Base-by-base conservation (phyloP, 2,888 invertebrate genomes). In the Cistogaster globosa region DNA sequence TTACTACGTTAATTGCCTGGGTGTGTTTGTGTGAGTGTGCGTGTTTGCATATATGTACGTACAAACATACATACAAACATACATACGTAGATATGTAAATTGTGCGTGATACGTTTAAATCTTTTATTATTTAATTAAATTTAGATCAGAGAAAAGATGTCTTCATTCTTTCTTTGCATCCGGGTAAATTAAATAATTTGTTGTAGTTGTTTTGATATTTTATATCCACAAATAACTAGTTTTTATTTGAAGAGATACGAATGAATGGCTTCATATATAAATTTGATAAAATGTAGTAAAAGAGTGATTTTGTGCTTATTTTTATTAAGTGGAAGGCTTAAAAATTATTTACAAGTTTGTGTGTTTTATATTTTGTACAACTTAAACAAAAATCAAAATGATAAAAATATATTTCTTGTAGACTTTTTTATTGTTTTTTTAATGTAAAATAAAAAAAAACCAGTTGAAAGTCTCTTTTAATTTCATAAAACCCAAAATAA, bases 41-140 rank as follows among this genome's bases (percentile, higher is more conserved):
- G 14, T 72, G 58, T 45, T 16, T 55, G 14, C 16, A 9, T 57
- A 5, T 20, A 7, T 32, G 32, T 8, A 32, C 0, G 4, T 26
- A 26, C 8, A 32, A 5, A 32, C 32, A 32, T 7, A 32, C 26
- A 26, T 26, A 26, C 8, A 32, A 5, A 32, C 32, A 32, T 7
- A 6, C 26, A 26, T 26, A 26, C 8, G 6, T 32, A 32, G 5
- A 32, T 7, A 6, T 32, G 6, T 20, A 58, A 65, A 36, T 38
- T 65, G 57, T 68, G 60, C 18, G 68, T 58, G 26, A 62, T 69
- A 69, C 42, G 42, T 58, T 57, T 9, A 67, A 58, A 67, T 74
- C 51, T 84, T 58, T 78, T 86, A 76, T 86, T 86, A 86, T 86
- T 86, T 86, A 85, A 87, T 86, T 83, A 82, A 87, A 86, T 84